These are phyloP conservation scores for Pomatostomus ruficeps DNA, from an alignment of 2,113 vertebrate genomes.

Conservation along the genomic window DNA sequence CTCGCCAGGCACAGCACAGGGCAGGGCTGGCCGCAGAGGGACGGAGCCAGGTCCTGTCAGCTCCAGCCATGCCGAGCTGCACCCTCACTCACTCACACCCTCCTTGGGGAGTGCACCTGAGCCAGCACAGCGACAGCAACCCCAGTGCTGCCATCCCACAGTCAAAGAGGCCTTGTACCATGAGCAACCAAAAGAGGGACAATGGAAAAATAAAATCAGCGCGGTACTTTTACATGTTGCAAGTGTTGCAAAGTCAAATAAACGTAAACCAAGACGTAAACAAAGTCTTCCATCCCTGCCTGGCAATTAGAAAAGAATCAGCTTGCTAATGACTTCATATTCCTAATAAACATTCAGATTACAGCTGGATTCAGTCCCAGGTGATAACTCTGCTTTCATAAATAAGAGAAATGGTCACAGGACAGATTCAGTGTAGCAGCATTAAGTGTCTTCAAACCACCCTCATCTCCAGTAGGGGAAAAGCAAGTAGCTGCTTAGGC, in stretches of 20 bases:
- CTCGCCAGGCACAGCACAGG: rapidly evolving
- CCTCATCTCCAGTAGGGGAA: not conserved
- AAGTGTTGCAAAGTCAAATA: not conserved
- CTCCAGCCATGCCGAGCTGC: not conserved
- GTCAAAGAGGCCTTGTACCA: not conserved
- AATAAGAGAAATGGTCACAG: not conserved
- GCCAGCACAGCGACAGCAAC: not conserved
- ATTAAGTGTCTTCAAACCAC: not conserved
- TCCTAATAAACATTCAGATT: not conserved
- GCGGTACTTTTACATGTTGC: rapidly evolving
- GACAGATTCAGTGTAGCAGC: not conserved
- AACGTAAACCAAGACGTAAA: not conserved
- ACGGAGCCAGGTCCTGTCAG: not conserved
- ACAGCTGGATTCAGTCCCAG: not conserved
- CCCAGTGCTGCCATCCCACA: rapidly evolving
- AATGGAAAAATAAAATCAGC: not conserved
- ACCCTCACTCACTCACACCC: not conserved
- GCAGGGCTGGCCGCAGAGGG: not conserved
- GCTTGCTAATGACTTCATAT: not conserved
- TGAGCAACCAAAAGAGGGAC: not conserved
- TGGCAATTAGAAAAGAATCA: not conserved
- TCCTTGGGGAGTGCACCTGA: not conserved
- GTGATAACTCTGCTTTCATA: not conserved
- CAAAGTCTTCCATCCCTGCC: not conserved
- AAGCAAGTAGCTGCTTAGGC: not conserved